Percentiles rank a stretch among this genome's conserved stretches.
phyloP scores from a whole-genome alignment of 2,113 vertebrate genomes.

The Pterocles gutturalis region DNA sequence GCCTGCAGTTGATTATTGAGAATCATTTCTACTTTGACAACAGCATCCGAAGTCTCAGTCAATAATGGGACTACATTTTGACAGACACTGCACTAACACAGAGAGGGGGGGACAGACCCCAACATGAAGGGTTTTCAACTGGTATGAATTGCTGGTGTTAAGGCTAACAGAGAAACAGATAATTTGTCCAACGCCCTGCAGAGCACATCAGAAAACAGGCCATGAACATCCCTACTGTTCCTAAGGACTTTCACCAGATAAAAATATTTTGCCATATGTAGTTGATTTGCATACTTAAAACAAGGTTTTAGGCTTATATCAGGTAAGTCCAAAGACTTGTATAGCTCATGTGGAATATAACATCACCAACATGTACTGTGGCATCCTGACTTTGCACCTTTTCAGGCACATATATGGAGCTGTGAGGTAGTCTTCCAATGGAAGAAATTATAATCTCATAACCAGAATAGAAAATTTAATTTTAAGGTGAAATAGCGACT shows the following conservation, averaged over 20 bases:
- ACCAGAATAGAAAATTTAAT: neutral
- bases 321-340: neutral
- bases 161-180: neutral
- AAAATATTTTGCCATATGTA: neutral
- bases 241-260: neutral
- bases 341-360: neutral
- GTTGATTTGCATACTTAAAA: neutral
- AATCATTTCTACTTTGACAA: neutral
- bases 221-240: neutral
- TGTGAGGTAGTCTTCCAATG: neutral
- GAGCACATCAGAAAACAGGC: neutral
- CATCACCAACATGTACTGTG: neutral
- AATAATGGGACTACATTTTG: neutral
- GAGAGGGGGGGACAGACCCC: neutral
- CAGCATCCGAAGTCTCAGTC: neutral
- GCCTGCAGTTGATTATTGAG: neutral
- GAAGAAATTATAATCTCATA: neutral
- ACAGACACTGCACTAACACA: neutral
- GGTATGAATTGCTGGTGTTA: neutral
- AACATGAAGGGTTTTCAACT: neutral
- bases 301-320: neutral
- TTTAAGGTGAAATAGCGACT: neutral
- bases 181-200: neutral
- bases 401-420: neutral
- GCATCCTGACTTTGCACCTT: neutral